Conservation (phyloP, 2,888 invertebrate genomes). For the Dynastes maya region DNA sequence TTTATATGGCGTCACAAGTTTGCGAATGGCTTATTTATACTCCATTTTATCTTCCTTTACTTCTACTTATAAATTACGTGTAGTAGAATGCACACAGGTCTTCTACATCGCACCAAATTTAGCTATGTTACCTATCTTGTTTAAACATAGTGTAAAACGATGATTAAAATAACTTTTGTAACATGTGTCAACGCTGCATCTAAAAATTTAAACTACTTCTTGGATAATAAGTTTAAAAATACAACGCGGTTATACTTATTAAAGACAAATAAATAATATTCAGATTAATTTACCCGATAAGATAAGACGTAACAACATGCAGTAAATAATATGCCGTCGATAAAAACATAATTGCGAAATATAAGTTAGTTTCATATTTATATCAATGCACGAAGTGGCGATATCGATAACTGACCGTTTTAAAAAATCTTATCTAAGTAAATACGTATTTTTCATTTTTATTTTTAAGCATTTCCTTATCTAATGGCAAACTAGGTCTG, state of each 20-base stretch:
- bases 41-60: no score
- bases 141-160: not conserved
- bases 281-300: slow-evolving; percentile 36
- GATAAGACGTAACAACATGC: slow-evolving; percentile 25
- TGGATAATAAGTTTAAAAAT: not conserved
- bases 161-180: not conserved
- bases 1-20: no score
- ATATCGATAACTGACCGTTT: slow-evolving; percentile 25
- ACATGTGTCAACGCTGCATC: not conserved
- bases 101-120: no score
- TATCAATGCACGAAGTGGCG: slow-evolving; percentile 17
- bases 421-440: slow-evolving; percentile 34
- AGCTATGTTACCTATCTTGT: no score
- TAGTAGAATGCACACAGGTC: no score
- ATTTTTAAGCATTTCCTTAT: slow-evolving; percentile 18
- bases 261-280: slow-evolving; percentile 30
- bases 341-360: slow-evolving; percentile 37
- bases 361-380: slow-evolving; percentile 30
- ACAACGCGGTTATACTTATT: slow-evolving; percentile 1
- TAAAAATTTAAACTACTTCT: not conserved
- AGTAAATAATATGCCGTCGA: slow-evolving; percentile 35
- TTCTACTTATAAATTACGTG: no score
- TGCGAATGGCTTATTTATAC: no score
- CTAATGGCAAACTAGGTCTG: slow-evolving; percentile 25
- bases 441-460: slow-evolving; percentile 20